Conservation (phyloP, 2,888 invertebrate genomes). For the Drosophila robusta region DNA sequence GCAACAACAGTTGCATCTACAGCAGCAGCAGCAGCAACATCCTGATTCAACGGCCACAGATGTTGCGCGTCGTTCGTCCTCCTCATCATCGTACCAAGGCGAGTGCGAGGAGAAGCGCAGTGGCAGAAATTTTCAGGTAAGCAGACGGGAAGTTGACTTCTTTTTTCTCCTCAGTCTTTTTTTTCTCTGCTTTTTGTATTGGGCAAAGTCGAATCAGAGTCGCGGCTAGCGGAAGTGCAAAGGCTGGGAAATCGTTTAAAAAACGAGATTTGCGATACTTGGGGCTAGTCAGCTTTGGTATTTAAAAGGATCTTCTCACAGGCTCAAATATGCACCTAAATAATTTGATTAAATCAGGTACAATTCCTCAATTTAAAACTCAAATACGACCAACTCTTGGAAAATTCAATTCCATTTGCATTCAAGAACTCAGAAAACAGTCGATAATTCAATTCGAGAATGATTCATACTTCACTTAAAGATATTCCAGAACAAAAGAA, state of each 20-base stretch:
- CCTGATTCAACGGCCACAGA: constrained; percentile 85
- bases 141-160: constrained; percentile 62
- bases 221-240: constrained; percentile 54
- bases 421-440: too few species aligned
- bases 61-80: constrained; percentile 80
- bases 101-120: constrained; percentile 82
- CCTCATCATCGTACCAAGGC: constrained; percentile 74
- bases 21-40: constrained; percentile 81
- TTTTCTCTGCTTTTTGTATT: background rate
- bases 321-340: too few species aligned
- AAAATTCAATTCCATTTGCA: too few species aligned
- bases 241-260: background rate
- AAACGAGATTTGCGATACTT: background rate
- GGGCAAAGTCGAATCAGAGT: constrained; percentile 32
- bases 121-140: constrained; percentile 84
- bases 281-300: background rate
- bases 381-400: too few species aligned
- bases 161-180: constrained; percentile 16
- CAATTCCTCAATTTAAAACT: too few species aligned
- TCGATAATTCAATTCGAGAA: too few species aligned
- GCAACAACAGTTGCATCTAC: constrained; percentile 56
- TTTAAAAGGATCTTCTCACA: too few species aligned
- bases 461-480: too few species aligned
- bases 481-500: too few species aligned
- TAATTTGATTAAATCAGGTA: too few species aligned